Conservation (phyloP, 2,888 invertebrate species). For the Emesis russula region DNA sequence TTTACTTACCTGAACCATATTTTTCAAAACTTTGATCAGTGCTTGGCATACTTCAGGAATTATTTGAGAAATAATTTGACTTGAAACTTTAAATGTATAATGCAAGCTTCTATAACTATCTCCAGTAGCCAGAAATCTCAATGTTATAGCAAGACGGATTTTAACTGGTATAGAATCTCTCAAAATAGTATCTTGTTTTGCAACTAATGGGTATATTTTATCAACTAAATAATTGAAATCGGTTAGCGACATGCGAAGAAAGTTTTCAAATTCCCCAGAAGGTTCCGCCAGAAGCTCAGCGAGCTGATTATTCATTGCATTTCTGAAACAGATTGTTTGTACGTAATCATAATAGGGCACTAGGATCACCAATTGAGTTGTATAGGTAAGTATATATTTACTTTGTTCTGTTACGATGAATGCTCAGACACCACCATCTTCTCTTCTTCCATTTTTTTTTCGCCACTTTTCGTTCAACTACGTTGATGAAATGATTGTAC, state of each 20-base stretch:
- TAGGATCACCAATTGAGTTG: too few species aligned
- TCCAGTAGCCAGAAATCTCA: slow-evolving; percentile 52
- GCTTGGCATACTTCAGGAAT: slow-evolving; percentile 64
- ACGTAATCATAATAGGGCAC: too few species aligned
- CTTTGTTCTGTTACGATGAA: too few species aligned
- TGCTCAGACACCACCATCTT: too few species aligned
- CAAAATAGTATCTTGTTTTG: slow-evolving; percentile 51
- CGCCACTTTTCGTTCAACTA: too few species aligned
- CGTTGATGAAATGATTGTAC: neutral
- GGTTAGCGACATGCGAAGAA: slow-evolving; percentile 69
- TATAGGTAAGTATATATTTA: too few species aligned
- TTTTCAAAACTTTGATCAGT: slow-evolving; percentile 51
- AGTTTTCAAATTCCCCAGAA: slow-evolving; percentile 75
- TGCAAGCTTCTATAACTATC: slow-evolving; percentile 65
- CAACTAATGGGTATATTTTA: slow-evolving; percentile 53
- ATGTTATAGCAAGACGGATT: slow-evolving; percentile 55
- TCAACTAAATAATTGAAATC: slow-evolving; percentile 70
- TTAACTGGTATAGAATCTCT: slow-evolving; percentile 46
- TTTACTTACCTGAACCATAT: slow-evolving; percentile 34
- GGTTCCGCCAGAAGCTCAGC: slow-evolving; percentile 53
- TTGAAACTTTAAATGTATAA: slow-evolving; percentile 68
- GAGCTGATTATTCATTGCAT: slow-evolving; percentile 45
- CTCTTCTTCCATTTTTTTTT: too few species aligned
- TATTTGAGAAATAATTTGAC: slow-evolving; percentile 58
- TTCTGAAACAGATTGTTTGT: neutral